phyloP scores from a whole-genome alignment of 2,797 vertebrate species.

The Scolopax bukidnonensis region DNA sequence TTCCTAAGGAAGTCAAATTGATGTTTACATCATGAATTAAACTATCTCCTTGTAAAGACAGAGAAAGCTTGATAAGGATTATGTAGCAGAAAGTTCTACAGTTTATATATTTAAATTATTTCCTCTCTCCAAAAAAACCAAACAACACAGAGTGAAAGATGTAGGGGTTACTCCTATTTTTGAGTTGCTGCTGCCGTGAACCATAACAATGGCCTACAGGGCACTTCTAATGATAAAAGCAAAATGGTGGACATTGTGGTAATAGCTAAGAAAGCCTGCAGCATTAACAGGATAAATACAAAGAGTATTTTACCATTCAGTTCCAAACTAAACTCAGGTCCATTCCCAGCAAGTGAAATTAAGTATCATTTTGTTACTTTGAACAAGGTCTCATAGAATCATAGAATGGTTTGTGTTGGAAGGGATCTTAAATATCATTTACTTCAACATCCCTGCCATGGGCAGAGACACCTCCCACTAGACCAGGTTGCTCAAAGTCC shows the following conservation, averaged over 20 bases:
- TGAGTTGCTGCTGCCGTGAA: background rate
- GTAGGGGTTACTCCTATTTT: background rate
- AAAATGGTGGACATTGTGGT: background rate
- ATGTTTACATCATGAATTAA: background rate
- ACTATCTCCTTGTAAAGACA: background rate
- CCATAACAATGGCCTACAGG: background rate
- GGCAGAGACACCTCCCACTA: background rate
- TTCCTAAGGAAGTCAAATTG: background rate
- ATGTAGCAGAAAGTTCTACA: background rate
- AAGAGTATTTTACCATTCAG: background rate
- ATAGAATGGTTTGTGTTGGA: background rate
- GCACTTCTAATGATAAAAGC: background rate
- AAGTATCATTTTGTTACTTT: background rate
- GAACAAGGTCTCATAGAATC: background rate
- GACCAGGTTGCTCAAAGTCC: background rate
- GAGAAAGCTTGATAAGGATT: background rate
- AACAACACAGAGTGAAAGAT: background rate
- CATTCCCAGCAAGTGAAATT: background rate
- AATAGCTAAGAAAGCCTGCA: background rate
- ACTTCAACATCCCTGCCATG: background rate
- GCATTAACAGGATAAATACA: background rate
- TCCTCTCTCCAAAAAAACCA: background rate
- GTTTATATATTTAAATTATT: background rate
- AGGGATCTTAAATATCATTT: background rate
- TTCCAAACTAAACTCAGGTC: background rate